Evolutionary conservation across 2,888 invertebrate species (phyloP), one percentile per base, ranked within the genome.

Genomic region (Lathronympha strigana): DNA sequence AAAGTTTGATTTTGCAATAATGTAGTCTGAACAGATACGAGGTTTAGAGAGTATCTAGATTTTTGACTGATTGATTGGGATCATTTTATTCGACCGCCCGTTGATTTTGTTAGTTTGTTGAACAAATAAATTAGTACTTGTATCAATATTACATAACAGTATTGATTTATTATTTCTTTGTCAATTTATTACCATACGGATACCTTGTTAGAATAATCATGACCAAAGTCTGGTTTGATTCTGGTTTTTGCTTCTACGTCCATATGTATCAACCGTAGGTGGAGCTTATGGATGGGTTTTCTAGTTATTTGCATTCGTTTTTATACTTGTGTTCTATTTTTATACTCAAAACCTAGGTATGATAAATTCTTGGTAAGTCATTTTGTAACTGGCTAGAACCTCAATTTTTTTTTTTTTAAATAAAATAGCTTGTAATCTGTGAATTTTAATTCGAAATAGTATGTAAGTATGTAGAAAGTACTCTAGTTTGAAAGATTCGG

Each of bases 21-120:
- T 1, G 1, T 9, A 9, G 19, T 13, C 4, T n/a, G 11, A 3
- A n/a, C 28, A 28, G 45, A 45, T 57, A 45, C 6, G 57, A 43
- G 31, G 19, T 57, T 31, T 0, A 9, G 2, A n/a, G 17, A 31
- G 8, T 57, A n/a, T 31, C n/a, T 31, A 0, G 25, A 40, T 31
- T 57, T 45, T 45, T 31, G 9, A 31, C 43, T 61, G 66, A 66
- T 66, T 49, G 66, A 66, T 66, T 40, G 53, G 11, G 40, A 61
- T 60, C 38, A 38, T n/a, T 45, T 50, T 45, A 33, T 53, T 66
- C 47, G 66, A 54, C 66, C 60, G 31, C 60, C 54, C 40, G 60
- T 54, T 36, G 60, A 49, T 60, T 23, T 49, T 58, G 45, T 43
- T 64, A 28, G 50, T 47, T 54, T 49, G 66, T 61, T 54, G 28